A percentile compares a stretch with the other conserved stretches of the same genome.
phyloP scores from a whole-genome alignment of 2,888 invertebrate species.

The Gastracanthus pulcherrimus region DNA sequence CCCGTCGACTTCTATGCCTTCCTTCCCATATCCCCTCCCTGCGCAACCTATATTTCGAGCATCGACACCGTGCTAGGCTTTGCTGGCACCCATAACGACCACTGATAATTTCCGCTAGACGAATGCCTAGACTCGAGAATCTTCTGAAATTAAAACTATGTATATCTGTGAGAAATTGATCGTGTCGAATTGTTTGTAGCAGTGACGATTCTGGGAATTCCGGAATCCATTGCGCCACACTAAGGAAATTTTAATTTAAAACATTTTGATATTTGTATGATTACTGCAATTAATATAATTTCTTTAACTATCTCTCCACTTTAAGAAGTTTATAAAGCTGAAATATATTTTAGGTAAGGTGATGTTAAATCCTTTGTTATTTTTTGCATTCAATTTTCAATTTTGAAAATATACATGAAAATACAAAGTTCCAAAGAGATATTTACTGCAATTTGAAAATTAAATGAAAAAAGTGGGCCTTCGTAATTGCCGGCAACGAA shows the following conservation, averaged over 20 bases:
- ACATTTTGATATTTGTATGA: no score
- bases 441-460: no score
- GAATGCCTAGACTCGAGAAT: background rate
- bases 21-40: constrained; percentile 43
- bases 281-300: no score
- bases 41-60: constrained; percentile 49
- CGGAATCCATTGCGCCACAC: background rate
- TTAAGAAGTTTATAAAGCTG: no score
- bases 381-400: no score
- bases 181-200: background rate
- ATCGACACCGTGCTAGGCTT: background rate
- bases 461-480: no score
- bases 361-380: no score
- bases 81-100: background rate
- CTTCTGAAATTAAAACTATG: background rate
- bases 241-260: background rate
- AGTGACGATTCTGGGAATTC: background rate
- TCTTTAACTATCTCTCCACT: no score
- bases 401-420: no score
- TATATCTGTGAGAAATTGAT: background rate
- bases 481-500: no score
- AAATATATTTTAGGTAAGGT: no score
- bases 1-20: constrained; percentile 37
- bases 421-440: no score
- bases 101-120: constrained; percentile 46